A percentile compares a stretch with the other conserved stretches of the same genome.
Evolutionary conservation across 1,140 invertebrate genomes (phyloP).

Genomic region (Ctenoplectra terminalis): DNA sequence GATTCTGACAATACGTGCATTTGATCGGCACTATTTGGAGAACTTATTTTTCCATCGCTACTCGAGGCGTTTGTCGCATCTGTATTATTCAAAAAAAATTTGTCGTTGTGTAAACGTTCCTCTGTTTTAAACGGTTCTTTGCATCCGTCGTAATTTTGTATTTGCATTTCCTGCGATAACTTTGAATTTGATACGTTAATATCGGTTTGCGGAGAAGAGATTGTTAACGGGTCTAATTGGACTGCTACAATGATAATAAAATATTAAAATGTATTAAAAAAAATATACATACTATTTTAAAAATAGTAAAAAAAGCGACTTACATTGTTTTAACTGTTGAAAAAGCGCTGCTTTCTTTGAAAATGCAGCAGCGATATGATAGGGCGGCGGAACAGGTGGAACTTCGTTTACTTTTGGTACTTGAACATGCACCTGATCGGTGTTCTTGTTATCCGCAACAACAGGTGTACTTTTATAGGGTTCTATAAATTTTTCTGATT

Average conservation of each 20-base stretch:
- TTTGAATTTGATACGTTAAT: constrained; percentile 29
- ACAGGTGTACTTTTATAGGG: constrained; percentile 69
- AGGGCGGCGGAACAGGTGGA: constrained; percentile 85
- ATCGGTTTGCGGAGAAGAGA: constrained; percentile 29
- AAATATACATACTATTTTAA: no score
- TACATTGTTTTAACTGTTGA: constrained; percentile 77
- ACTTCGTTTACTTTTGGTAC: constrained; percentile 68
- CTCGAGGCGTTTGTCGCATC: constrained; percentile 34
- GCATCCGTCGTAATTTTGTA: constrained; percentile 35
- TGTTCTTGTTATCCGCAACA: constrained; percentile 55
- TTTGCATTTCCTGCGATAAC: constrained; percentile 34
- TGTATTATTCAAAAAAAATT: constrained; percentile 7
- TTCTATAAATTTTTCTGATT: constrained; percentile 78
- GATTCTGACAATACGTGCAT: constrained; percentile 13
- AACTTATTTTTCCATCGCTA: constrained; percentile 52
- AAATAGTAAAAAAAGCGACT: background rate
- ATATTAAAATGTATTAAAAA: background rate
- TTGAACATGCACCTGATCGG: constrained; percentile 45
- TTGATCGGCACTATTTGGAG: constrained; percentile 26
- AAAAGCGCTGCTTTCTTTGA: constrained; percentile 86
- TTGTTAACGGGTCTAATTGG: constrained; percentile 21
- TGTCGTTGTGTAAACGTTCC: constrained; percentile 32
- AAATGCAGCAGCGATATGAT: constrained; percentile 87
- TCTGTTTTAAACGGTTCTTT: constrained; percentile 37
- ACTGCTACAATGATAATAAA: constrained; percentile 20